phyloP scores from a whole-genome alignment of 2,797 vertebrate genomes.

The Lacerta agilis region DNA sequence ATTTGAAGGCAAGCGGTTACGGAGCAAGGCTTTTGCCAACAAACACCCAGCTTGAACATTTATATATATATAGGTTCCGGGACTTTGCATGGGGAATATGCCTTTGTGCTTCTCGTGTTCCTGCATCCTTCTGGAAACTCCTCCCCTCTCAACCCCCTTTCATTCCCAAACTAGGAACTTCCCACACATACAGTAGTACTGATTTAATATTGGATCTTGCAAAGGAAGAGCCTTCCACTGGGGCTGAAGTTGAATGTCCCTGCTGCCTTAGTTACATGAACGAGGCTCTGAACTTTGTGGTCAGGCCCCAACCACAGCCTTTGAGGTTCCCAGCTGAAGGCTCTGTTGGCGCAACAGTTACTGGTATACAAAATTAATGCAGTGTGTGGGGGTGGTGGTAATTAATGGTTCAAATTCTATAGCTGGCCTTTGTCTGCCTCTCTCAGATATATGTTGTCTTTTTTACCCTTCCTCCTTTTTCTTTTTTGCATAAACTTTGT shows the following conservation, averaged over 20 bases:
- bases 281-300: too few species aligned
- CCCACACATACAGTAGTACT: neutral
- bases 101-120: neutral
- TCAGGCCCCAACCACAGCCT: neutral
- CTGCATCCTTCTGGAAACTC: neutral
- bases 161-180: neutral
- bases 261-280: neutral
- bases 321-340: neutral
- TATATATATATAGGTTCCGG: too few species aligned
- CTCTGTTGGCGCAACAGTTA: neutral
- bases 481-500: slow-evolving; percentile 19
- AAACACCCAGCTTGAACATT: too few species aligned
- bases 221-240: neutral
- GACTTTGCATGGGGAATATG: neutral
- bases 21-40: too few species aligned
- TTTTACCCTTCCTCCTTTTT: neutral
- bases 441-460: slow-evolving; percentile 37
- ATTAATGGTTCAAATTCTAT: slow-evolving; percentile 45
- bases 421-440: slow-evolving; percentile 31
- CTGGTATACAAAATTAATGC: neutral
- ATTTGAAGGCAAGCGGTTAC: too few species aligned
- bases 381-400: neutral
- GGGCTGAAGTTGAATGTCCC: too few species aligned
- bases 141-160: neutral
- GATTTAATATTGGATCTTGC: neutral